Evolutionary conservation across 2,113 vertebrate species (phyloP).

Genomic region (Passer domesticus): DNA sequence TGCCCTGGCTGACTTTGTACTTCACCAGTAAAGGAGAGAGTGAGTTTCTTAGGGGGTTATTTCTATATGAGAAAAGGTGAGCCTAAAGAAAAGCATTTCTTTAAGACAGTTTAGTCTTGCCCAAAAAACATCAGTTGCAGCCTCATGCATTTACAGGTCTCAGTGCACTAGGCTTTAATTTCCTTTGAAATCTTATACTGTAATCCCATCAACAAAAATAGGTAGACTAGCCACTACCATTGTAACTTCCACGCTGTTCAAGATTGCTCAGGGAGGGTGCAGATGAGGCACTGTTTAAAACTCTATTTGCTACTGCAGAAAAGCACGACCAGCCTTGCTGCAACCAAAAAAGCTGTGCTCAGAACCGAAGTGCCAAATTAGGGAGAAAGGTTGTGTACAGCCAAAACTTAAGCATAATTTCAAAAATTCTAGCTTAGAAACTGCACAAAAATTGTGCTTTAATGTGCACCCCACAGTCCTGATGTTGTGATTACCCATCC

Average conservation of each 20-base stretch:
- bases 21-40: neutral
- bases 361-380: neutral
- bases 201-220: neutral
- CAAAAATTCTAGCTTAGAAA: neutral
- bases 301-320: neutral
- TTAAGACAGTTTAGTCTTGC: neutral
- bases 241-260: neutral
- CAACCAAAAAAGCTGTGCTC: neutral
- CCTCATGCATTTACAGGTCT: neutral
- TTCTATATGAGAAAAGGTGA: neutral
- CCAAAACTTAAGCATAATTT: conserved; percentile 23
- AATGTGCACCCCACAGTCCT: neutral
- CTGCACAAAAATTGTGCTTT: neutral
- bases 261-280: neutral
- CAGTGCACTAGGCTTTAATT: neutral
- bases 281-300: neutral
- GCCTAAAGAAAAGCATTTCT: neutral
- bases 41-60: neutral
- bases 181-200: neutral
- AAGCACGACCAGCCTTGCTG: neutral
- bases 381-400: neutral
- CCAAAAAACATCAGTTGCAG: neutral
- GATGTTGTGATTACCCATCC: neutral
- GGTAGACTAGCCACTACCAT: neutral
- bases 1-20: neutral